Conservation (phyloP, 1,140 invertebrate genomes). For the Frieseomelitta varia region DNA sequence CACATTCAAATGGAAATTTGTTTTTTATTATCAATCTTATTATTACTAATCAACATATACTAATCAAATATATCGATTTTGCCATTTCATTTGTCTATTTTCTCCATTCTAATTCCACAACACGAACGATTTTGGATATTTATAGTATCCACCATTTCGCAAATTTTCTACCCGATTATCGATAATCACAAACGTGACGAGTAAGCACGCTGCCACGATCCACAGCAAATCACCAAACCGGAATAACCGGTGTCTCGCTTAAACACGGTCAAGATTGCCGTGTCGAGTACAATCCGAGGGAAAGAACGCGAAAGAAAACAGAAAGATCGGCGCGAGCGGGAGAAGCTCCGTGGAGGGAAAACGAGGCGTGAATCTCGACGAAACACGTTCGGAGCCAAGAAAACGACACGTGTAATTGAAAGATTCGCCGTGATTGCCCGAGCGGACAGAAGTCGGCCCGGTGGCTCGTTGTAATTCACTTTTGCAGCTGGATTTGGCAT, state of each 20-base stretch:
- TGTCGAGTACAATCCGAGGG: too few species aligned
- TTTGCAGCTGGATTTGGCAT: constrained; percentile 55
- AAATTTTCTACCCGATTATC: too few species aligned
- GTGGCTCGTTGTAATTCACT: constrained; percentile 43
- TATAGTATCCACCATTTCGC: too few species aligned
- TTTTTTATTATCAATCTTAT: too few species aligned
- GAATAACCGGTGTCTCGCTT: too few species aligned
- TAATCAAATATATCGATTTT: too few species aligned
- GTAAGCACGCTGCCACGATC: background rate
- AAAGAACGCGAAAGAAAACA: background rate
- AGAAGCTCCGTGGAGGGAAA: background rate
- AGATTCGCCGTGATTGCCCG: constrained; percentile 18
- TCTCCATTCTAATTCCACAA: too few species aligned
- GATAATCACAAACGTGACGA: too few species aligned
- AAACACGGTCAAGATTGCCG: background rate
- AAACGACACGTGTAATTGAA: constrained; percentile 54
- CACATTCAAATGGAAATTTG: too few species aligned
- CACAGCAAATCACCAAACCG: background rate
- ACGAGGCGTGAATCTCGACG: constrained; percentile 3
- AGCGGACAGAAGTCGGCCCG: background rate
- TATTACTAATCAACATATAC: too few species aligned
- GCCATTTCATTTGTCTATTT: too few species aligned
- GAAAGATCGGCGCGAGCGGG: background rate
- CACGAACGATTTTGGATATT: too few species aligned
- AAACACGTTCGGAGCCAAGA: constrained; percentile 29